phyloP scores from a whole-genome alignment of 2,888 invertebrate species.

The Pantelozetes paolii region DNA sequence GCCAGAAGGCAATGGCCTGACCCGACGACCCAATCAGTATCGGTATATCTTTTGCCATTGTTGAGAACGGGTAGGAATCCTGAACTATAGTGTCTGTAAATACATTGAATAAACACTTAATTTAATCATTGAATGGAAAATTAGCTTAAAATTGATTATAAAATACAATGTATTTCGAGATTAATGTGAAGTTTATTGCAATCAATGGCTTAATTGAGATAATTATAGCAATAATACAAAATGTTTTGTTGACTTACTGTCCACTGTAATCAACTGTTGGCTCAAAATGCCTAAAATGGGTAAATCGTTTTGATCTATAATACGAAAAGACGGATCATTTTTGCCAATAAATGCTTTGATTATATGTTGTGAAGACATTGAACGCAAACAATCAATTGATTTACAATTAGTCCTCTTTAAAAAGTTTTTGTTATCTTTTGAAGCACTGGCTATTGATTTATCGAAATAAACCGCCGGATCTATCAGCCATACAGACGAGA shows the following conservation, averaged over 20 bases:
- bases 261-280: constrained; percentile 46
- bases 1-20: constrained; percentile 50
- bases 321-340: constrained; percentile 49
- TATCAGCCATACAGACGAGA: constrained; percentile 44
- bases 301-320: constrained; percentile 49
- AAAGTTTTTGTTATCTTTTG: constrained; percentile 41
- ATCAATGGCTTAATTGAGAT: too few relatives aligned
- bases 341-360: constrained; percentile 47
- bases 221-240: too few relatives aligned
- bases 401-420: constrained; percentile 40
- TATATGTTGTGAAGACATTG: constrained; percentile 42
- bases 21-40: constrained; percentile 50
- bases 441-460: constrained; percentile 42
- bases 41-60: constrained; percentile 47
- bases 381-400: constrained; percentile 43
- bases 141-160: too few relatives aligned
- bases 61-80: constrained; percentile 13
- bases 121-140: too few relatives aligned
- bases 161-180: too few relatives aligned
- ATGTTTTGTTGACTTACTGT: constrained; percentile 42
- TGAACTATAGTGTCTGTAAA: constrained; percentile 14
- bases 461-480: constrained; percentile 47
- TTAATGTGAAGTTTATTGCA: too few relatives aligned
- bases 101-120: too few relatives aligned
- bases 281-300: constrained; percentile 48